Base-by-base conservation (phyloP, 37 sponge, comb jelly and placozoan genomes). In the Aplysina aerophoba region DNA sequence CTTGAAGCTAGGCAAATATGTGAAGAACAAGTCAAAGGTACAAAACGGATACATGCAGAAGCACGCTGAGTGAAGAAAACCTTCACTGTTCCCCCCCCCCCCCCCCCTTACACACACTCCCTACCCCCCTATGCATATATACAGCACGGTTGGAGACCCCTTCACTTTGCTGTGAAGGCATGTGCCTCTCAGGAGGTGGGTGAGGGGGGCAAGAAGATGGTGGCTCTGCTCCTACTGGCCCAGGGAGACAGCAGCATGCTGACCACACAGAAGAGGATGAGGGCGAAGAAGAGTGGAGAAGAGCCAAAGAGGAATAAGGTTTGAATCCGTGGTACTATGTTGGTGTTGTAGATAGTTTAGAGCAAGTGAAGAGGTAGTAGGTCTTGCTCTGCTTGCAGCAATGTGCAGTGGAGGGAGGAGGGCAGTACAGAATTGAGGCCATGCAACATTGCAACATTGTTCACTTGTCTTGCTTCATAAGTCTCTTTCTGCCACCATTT, bases 81-180 rank as follows among this genome's bases (percentile, higher is more conserved):
- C 50, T 44, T 44, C 50, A 44, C 50, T 11, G 50, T 71, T 4
- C 16, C 73, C 73, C 73, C n/a, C 20, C 28, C 8, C 12, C 16
- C 12, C 73, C 2, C 12, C 16, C 5, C 37, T 14, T 67, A 67
- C 27, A 28, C n/a, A 14, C 13, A 25, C 69, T 25, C 15, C 69
- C n/a, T 16, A 14, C 28, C n/a, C 27, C n/a, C 14, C n/a, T 13
- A 11, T 37, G 20, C 30, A 30, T 73, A 12, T 73, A 25, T n/a
- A 25, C 44, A 75, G 78, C 39, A 40, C 0, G 50, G 78, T 41
- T 75, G 78, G 78, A 38, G 78, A 21, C 78, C 78, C 41, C 78
- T 75, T 0, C 78, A 75, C 54, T 53, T 75, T 12, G 78, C 78
- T 11, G 41, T 75, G 6, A 44, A 44, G 50, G 50, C 50, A 44